Evolutionary conservation across 2,888 invertebrate species (phyloP), one percentile per base, ranked within the genome.

Genomic region (Synergus laeviventris): DNA sequence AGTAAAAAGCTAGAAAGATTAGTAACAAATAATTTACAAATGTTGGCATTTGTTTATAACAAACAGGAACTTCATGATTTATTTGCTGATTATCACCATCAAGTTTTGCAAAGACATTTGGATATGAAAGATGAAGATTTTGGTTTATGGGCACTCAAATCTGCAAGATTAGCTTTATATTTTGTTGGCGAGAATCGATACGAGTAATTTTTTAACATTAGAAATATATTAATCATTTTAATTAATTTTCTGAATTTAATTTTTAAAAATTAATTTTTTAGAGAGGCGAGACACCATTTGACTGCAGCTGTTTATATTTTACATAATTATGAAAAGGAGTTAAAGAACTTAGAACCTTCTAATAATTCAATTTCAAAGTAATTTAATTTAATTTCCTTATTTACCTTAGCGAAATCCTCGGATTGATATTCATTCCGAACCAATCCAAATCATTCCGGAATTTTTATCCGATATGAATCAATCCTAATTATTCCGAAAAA

Each of bases 231-330:
- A 36, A n/a, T 24, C 54, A 24, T 74, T 74, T 78, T 61, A 38
- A n/a, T 45, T 38, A 9, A 73, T 18, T 49, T 42, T 24, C 31
- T 31, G 0, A 5, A 39, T n/a, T 39, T 4, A 16, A 21, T 31
- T 62, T 31, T 31, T 5, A 54, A 56, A 56, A 56, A 56, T 21
- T 56, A 5, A 11, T 9, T 42, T 78, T 88, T 91, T 18, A 90
- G 88, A 18, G 92, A 92, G 81, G 94, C 94, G 3, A 91, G 94
- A 56, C 94, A 95, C 88, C 94, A 95, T 87, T 91, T 96, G 78
- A 93, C 93, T 83, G 94, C 94, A 56, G 93, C 94, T 0, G 92
- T 92, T 84, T 91, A 92, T 79, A 92, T 94, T 11, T 86, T 94
- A 59, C 91, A 92, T 75, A 92, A 92, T 9, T 92, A 93, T 82